Evolutionary conservation across 2,888 invertebrate genomes (phyloP), one percentile per base, ranked within the genome.

Genomic region (Dasypolia templi): DNA sequence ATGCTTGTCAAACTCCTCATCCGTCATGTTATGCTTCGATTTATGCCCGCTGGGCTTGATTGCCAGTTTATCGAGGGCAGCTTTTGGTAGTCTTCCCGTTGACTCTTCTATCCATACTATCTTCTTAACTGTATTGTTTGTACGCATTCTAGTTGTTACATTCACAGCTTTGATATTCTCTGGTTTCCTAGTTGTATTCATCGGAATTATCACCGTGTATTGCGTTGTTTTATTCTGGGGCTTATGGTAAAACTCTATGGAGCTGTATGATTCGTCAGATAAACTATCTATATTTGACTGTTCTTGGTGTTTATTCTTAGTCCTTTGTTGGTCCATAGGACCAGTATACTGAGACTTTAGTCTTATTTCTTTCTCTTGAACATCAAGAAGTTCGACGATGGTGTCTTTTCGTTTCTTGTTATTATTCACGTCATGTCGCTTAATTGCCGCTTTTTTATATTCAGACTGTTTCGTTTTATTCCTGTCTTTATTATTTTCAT

Each of bases 41-140:
- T 39, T 26, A 14, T 19, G 11, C 17, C 6, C 5, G 9, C 32
- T 72, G 6, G 29, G 2, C 2, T 53, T 72, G 0, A 32, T 19
- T 32, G 35, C 32, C 5, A 79, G 29, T 53, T 32, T 72, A 42
- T 75, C 73, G 1, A 75, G 26, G 2, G 79, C 46, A 46, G 35
- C n/a, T 61, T 79, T 53, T 0, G 75, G 80, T 22, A 75, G n/a
- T 46, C 11, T 72, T 22, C 72, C 46, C 3, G 73, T 75, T 39
- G 75, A 79, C 32, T 75, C 79, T 29, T 79, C 72, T 42, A 75
- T 75, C 72, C 72, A 75, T 39, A n/a, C n/a, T n/a, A 75, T 79
- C 9, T 59, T 71, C 3, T 26, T 22, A 22, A 17, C 7, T 22
- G 19, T 26, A 39, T 69, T 69, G 17, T 26, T 46, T 46, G 2